These are phyloP conservation scores for Zygaena filipendulae DNA, from an alignment of 2,888 invertebrate species.

Conservation along the genomic window DNA sequence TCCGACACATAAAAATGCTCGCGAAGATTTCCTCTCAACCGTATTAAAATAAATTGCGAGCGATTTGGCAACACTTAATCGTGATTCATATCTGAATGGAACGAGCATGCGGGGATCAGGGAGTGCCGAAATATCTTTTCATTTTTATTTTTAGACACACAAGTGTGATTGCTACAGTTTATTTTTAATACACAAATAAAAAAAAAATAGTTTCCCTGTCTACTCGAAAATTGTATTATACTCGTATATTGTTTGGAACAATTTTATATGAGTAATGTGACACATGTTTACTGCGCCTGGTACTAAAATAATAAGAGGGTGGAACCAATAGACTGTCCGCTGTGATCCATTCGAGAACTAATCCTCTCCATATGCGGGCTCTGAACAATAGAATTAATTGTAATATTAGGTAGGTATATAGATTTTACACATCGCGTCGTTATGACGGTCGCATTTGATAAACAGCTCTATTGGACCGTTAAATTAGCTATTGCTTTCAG, in stretches of 20 bases:
- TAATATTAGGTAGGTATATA: no score
- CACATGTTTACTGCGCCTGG: no score
- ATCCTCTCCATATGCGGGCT: constrained; percentile 50
- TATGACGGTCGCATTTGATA: no score
- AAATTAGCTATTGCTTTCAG: no score
- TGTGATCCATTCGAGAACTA: constrained; percentile 23
- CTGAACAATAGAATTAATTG: constrained; percentile 32
- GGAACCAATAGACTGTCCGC: constrained; percentile 24
- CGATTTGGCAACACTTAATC: constrained; percentile 69
- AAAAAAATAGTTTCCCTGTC: no score
- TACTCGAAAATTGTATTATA: no score
- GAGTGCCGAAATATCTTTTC: constrained; percentile 52
- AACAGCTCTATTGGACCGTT: no score
- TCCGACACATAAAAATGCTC: constrained; percentile 65
- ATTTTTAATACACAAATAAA: no score
- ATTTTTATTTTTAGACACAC: constrained; percentile 32
- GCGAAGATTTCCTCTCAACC: constrained; percentile 60
- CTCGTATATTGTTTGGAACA: no score
- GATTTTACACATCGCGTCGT: no score
- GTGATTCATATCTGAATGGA: constrained; percentile 61
- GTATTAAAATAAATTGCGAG: constrained; percentile 67
- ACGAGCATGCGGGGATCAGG: constrained; percentile 51
- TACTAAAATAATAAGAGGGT: constrained; percentile 28
- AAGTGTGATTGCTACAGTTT: no score
- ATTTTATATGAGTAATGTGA: no score